Conservation (phyloP, 2,888 invertebrate species). For the Rotaria sp. region DNA sequence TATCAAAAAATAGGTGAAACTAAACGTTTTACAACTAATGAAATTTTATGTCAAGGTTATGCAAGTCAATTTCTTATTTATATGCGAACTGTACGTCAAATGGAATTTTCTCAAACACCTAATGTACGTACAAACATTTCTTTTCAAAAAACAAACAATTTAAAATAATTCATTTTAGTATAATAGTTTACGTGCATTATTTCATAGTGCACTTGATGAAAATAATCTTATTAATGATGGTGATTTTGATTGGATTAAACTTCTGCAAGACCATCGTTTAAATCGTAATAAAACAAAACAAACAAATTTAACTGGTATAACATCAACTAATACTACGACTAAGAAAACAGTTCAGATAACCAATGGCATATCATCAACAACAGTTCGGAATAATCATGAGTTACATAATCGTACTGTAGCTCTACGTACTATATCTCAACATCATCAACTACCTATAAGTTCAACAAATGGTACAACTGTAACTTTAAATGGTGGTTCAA, state of each 20-base stretch:
- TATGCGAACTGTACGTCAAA: constrained; percentile 79
- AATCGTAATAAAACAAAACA: background rate
- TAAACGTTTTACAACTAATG: constrained; percentile 88
- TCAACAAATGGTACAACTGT: background rate
- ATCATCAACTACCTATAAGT: background rate
- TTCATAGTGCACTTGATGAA: background rate
- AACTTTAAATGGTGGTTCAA: constrained; percentile 26
- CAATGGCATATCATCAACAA: background rate
- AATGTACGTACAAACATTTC: constrained; percentile 57
- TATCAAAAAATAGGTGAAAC: constrained; percentile 99
- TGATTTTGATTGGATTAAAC: constrained; percentile 1
- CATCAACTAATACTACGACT: background rate
- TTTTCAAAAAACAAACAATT: background rate
- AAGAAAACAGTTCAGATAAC: background rate
- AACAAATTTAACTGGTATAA: background rate
- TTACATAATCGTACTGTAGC: background rate
- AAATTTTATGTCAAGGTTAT: constrained; percentile 66
- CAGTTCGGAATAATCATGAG: background rate
- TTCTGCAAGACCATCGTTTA: constrained; percentile 3
- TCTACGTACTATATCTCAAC: background rate
- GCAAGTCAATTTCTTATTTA: constrained; percentile 84
- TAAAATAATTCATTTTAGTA: background rate
- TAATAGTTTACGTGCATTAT: background rate
- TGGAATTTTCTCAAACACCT: constrained; percentile 96
- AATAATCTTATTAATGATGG: background rate